Evolutionary conservation across 2,113 vertebrate species (phyloP), one percentile per base, ranked within the genome.

Genomic region (Oryzias melastigma): DNA sequence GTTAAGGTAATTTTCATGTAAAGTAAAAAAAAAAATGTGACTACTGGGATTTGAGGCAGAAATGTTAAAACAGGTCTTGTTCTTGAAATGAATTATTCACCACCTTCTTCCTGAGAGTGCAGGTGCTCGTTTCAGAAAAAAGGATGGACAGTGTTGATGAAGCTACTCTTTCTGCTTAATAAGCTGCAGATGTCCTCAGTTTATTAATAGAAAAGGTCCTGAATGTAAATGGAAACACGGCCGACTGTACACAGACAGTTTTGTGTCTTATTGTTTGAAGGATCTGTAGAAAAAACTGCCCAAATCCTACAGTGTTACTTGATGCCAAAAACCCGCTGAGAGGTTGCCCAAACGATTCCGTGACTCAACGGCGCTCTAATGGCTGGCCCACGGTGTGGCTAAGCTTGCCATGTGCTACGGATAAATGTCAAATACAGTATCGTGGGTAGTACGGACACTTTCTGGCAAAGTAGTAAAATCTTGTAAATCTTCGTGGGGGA

Each of bases 371-470:
- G 40, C 62, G 48, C 52, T 46, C 68, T 81, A 68, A 80, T 74
- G 66, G 64, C 58, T 27, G 60, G 53, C 52, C 55, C 46, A 47
- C 59, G 75, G 77, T 47, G 70, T 19, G 49, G 54, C 64, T 46
- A 20, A 7, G 69, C 58, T 58, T 49, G 42, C 17, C 10, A 64
- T 52, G 61, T 61, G 58, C 62, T 55, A 51, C 44, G 54, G 72
- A 49, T 65, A 72, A 83, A 72, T 75, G 80, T 73, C 67, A 73
- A 63, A 78, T 52, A 64, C 71, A 59, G 46, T 57, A 74, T 65
- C 60, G 60, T 55, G 46, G 66, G 61, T 54, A 50, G 20, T 51
- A 63, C 41, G 59, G 62, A 71, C 47, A 4, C 41, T 49, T 54
- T 58, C 19, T 57, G 75, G 64, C 78, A 61, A 42, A 40, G 62